Conservation (phyloP, 2,888 invertebrate species). For the Orthonychiurus folsomi region DNA sequence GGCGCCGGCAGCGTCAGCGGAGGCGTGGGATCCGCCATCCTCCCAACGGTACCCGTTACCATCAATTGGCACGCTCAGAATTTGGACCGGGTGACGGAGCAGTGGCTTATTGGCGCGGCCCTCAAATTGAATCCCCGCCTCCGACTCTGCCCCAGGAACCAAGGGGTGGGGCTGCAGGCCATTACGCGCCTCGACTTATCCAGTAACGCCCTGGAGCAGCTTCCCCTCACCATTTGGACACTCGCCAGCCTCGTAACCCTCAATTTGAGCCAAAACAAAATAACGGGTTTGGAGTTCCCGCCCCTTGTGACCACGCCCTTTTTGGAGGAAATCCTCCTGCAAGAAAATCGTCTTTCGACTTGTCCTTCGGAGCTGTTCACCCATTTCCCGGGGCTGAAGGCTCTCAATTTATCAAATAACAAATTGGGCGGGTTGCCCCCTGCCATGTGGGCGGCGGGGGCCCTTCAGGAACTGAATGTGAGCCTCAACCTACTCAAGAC, state of each 20-base stretch:
- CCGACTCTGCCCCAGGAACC: constrained; percentile 57
- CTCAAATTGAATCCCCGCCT: constrained; percentile 75
- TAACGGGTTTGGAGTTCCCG: constrained; percentile 54
- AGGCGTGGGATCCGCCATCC: constrained; percentile 29
- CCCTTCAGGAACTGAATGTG: constrained; percentile 69
- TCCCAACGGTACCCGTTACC: constrained; percentile 42
- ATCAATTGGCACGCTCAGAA: constrained; percentile 85
- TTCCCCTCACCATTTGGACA: constrained; percentile 76
- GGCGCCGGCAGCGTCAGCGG: constrained; percentile 22
- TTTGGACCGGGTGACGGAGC: constrained; percentile 58
- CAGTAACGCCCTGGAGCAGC: constrained; percentile 66
- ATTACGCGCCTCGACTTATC: constrained; percentile 90
- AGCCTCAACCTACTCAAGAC: not conserved
- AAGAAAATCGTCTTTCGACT: constrained; percentile 77
- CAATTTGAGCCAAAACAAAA: constrained; percentile 80
- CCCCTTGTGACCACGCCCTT: constrained; percentile 49
- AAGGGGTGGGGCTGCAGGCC: constrained; percentile 69
- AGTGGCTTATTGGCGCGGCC: constrained; percentile 77
- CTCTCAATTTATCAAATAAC: constrained; percentile 89
- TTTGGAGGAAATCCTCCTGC: constrained; percentile 81
- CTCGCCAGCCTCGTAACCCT: constrained; percentile 71
- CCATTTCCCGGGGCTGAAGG: constrained; percentile 62
- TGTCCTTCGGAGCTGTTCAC: constrained; percentile 71
- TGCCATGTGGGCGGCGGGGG: constrained; percentile 76
- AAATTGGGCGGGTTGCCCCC: constrained; percentile 73